Evolutionary conservation across 1,140 invertebrate genomes (phyloP).

Genomic region (Neocloeon triangulifer): DNA sequence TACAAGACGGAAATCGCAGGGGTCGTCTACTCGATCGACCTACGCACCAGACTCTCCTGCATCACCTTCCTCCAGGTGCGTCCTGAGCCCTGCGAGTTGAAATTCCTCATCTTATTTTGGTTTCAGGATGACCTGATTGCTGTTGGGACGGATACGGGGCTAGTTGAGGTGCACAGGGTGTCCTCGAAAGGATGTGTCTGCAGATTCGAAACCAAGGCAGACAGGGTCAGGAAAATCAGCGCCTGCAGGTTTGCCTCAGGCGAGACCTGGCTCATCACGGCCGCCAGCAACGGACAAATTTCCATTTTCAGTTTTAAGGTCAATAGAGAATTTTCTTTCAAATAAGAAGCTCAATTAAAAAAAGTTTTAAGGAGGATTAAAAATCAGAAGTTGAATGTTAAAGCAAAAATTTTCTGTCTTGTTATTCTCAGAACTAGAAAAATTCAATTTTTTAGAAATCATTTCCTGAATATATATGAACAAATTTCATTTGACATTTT

Average conservation of each 20-base stretch:
- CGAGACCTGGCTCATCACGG: too few species aligned
- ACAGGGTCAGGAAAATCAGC: constrained; percentile 40
- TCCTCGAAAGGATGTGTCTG: constrained; percentile 19
- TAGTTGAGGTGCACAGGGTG: constrained; percentile 34
- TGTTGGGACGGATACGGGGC: constrained; percentile 46
- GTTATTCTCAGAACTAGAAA: too few species aligned
- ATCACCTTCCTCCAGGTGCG: constrained; percentile 15
- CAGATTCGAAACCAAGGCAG: constrained; percentile 31
- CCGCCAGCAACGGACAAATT: too few species aligned
- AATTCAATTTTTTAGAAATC: too few species aligned
- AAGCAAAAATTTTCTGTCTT: too few species aligned
- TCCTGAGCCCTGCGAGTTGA: constrained; percentile 23
- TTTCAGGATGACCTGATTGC: constrained; percentile 31
- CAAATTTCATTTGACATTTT: too few species aligned
- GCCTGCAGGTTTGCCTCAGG: neutral
- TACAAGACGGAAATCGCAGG: constrained; percentile 45
- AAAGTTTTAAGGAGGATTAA: too few species aligned
- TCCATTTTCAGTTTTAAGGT: neutral
- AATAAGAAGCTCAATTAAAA: too few species aligned
- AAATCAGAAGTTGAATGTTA: too few species aligned
- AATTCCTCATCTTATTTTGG: constrained; percentile 31
- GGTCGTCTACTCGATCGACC: constrained; percentile 13
- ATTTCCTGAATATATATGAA: too few species aligned
- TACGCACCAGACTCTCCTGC: constrained; percentile 14
- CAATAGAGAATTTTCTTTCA: neutral